Evolutionary conservation across 2,888 invertebrate genomes (phyloP).

Genomic region (Sylvicola cinctus): DNA sequence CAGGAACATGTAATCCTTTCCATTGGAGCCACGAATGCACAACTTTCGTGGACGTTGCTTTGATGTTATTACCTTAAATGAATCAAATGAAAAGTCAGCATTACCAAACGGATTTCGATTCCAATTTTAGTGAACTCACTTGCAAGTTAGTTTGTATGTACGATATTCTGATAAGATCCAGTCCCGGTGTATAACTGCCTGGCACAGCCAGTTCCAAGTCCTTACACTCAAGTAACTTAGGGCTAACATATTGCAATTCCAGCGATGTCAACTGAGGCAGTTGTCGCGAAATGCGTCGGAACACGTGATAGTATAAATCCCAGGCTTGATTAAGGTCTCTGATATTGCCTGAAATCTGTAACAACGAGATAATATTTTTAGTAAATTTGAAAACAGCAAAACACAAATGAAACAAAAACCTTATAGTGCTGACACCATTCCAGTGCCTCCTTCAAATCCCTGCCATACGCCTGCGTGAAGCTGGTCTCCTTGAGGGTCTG

Average conservation of each 20-base stretch:
- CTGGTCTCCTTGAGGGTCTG: slow-evolving; percentile 93
- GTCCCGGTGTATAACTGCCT: slow-evolving; percentile 89
- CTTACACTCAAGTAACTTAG: slow-evolving; percentile 68
- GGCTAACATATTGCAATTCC: slow-evolving; percentile 89
- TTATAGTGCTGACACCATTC: slow-evolving; percentile 89
- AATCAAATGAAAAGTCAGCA: slow-evolving; percentile 1
- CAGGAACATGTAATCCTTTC: slow-evolving; percentile 95
- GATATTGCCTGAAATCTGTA: slow-evolving; percentile 55
- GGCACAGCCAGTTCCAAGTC: slow-evolving; percentile 94
- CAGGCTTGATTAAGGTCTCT: slow-evolving; percentile 95
- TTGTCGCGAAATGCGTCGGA: slow-evolving; percentile 88
- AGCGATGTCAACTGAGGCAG: slow-evolving; percentile 77
- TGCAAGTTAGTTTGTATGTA: slow-evolving; percentile 80
- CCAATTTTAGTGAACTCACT: slow-evolving; percentile 28
- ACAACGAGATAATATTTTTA: slow-evolving; percentile 11
- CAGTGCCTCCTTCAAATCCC: slow-evolving; percentile 83
- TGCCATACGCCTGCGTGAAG: slow-evolving; percentile 88
- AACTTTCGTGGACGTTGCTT: slow-evolving; percentile 95
- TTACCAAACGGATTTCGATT: not conserved
- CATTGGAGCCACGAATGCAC: slow-evolving; percentile 83
- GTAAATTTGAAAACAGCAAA: not conserved
- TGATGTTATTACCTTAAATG: slow-evolving; percentile 72
- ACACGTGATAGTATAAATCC: slow-evolving; percentile 98
- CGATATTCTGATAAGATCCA: slow-evolving; percentile 70
- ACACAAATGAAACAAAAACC: slow-evolving; percentile 14